Evolutionary conservation across 1,140 invertebrate genomes (phyloP), one percentile per base, ranked within the genome.

Genomic region (Temnothorax longispinosus): DNA sequence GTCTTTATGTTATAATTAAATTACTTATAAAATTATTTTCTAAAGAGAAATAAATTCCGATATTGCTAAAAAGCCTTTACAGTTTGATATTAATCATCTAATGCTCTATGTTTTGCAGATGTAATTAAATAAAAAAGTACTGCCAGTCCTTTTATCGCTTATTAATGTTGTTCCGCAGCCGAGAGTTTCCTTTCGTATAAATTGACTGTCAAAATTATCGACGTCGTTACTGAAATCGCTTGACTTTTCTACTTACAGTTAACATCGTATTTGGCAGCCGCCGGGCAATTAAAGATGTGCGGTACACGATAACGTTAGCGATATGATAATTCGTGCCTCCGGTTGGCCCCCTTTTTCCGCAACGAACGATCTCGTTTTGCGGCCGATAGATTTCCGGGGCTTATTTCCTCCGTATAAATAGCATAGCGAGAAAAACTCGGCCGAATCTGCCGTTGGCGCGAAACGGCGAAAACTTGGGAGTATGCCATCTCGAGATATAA

Each of bases 401-500:
- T 88, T 85, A 90, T 44, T 90, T 85, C 89, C 69, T 50, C 69
- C 75, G 35, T 91, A 90, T 90, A 88, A 91, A 91, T 90, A 90
- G 78, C 56, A 47, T 13, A 18, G 65, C 60, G 65, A 88, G 77
- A 90, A 90, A 90, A 90, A 91, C 74, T 88, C 78, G 72, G 77
- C 62, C 87, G 65, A 90, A 74, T 88, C 69, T 91, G 78, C 69
- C 52, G 58, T 87, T 90, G 89, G 85, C 89, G 89, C 76, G 75
- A 87, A 87, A 91, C 80, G 85, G 72, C 56, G 87, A 67, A 88
- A 80, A 90, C 52, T 91, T 91, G 90, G 89, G 84, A 84, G 38
- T 85, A 87, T 87, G 90, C 90, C 90, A 91, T 85, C 89, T 69
- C 64, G 52, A 87, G 89, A 90, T 89, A 69, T 90, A 90, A 91